Conservation (phyloP, 2,113 vertebrate genomes). For the Forbesichthys agassizii region DNA sequence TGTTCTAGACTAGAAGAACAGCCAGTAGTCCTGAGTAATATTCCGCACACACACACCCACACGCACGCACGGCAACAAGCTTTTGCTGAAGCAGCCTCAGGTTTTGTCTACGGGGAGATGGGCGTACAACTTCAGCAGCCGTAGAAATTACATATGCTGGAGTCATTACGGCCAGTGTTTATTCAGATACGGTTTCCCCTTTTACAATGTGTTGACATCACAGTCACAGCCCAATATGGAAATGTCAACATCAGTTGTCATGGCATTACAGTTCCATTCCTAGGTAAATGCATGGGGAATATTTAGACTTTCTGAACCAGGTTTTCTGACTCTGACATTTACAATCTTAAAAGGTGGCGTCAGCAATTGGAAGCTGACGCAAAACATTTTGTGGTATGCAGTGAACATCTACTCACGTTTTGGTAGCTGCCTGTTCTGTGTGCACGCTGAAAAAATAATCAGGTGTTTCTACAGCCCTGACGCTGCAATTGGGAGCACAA, state of each 20-base stretch:
- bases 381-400: too few relatives aligned
- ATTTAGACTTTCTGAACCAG: conserved; percentile 9
- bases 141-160: too few relatives aligned
- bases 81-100: conserved; percentile 20
- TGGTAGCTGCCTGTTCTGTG: too few relatives aligned
- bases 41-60: conserved; percentile 3
- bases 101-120: conserved; percentile 14
- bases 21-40: conserved; percentile 48
- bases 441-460: too few relatives aligned
- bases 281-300: conserved; percentile 42
- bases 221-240: conserved; percentile 5
- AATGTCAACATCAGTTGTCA: conserved; percentile 28
- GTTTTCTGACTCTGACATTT: too few relatives aligned
- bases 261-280: conserved; percentile 1
- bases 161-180: neutral
- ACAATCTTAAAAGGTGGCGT: too few relatives aligned
- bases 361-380: too few relatives aligned
- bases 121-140: neutral
- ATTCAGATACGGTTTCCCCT: conserved; percentile 2
- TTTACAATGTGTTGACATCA: conserved; percentile 50
- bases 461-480: too few relatives aligned
- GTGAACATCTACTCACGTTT: too few relatives aligned
- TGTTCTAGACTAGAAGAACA: conserved; percentile 35
- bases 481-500: too few relatives aligned
- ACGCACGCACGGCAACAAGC: neutral